These are phyloP conservation scores for Tringa solitaria DNA, from an alignment of 2,113 vertebrate genomes.

Conservation along the genomic window DNA sequence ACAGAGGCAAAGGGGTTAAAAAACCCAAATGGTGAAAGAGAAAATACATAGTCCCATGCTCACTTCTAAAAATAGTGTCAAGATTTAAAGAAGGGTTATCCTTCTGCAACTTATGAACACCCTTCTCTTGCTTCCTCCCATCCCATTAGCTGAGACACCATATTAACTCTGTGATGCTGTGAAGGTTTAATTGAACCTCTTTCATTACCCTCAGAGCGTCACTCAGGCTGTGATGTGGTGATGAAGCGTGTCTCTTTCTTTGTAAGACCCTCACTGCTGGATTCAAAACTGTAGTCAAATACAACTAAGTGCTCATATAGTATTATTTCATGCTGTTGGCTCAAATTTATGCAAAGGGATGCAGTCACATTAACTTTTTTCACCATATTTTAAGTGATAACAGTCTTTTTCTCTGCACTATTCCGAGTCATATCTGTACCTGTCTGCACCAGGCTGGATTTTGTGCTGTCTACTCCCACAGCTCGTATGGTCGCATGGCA, in stretches of 20 bases:
- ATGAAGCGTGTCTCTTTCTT: neutral
- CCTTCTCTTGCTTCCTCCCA: neutral
- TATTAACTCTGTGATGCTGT: neutral
- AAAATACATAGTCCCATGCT: neutral
- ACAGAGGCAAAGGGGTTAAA: neutral
- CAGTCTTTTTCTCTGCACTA: neutral
- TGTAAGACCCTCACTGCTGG: neutral
- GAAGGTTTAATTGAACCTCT: neutral
- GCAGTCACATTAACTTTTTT: neutral
- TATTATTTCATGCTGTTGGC: neutral
- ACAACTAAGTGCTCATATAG: neutral
- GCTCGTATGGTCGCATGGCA: neutral
- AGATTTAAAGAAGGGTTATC: neutral
- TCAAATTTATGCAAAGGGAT: neutral
- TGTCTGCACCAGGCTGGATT: neutral
- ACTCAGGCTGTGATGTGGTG: neutral
- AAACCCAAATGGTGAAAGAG: accelerated
- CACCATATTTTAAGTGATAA: neutral
- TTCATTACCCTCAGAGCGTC: neutral
- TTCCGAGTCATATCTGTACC: neutral
- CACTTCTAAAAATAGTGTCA: neutral
- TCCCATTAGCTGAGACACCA: neutral
- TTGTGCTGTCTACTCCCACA: neutral
- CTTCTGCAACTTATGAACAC: neutral
- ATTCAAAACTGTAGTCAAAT: neutral